Evolutionary conservation across 2,888 invertebrate species (phyloP), one percentile per base, ranked within the genome.

Genomic region (Prenolepis imparis): DNA sequence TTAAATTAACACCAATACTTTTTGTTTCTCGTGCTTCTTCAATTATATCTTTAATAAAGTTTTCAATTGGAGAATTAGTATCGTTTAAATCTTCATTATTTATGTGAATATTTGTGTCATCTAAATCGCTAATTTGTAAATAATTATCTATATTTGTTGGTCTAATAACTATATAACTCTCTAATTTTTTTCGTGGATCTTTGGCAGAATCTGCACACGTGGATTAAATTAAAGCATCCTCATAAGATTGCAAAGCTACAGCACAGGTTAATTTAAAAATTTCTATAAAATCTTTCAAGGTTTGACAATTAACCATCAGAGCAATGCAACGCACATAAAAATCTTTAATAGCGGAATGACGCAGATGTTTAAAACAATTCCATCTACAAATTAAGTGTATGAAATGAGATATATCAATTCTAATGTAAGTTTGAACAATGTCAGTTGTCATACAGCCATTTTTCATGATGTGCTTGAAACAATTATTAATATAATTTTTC

Each of bases 51-150:
- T 57, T 57, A 11, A 57, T 57, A 12, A 57, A 24, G 11, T 57
- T 57, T 57, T 57, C 57, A 57, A 57, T 57, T 57, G 57, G 24
- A 57, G 24, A 57, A 57, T 57, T 57, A 24, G 57, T n/a, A 57
- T 52, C 3, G n/a, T 57, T 24, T 57, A 57, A 57, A 21, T 57
- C 57, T 57, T 15, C 57, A 57, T 24, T 24, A 57, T 57, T 24
- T 21, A 57, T 57, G 12, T 57, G 21, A 57, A 24, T 57, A 24
- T 11, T 12, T 57, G 55, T 57, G 3, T 57, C 21, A 57, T 57
- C 57, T 12, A 12, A 57, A 57, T 57, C 57, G 1, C 9, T 52
- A 57, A 57, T 4, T 24, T 57, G 57, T 11, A 57, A 57, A 57
- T 57, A 57, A 21, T 57, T 24, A 57, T 57, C 21, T 11, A 24